phyloP scores from a whole-genome alignment of 2,797 vertebrate species.

The Tinamus major region DNA sequence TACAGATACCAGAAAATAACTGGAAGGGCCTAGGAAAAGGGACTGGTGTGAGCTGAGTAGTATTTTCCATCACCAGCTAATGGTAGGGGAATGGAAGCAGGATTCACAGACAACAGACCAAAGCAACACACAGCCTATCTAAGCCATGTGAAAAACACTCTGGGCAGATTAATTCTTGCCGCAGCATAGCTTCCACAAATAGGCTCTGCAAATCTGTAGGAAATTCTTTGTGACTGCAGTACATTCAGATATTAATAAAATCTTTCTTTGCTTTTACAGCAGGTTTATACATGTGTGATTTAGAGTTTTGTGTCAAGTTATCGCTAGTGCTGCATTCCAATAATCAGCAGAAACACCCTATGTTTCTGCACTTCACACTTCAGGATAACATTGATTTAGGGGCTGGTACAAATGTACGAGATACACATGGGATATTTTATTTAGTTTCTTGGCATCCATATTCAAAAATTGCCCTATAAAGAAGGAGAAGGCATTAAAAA shows the following conservation, averaged over 20 bases:
- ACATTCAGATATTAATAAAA: constrained; percentile 15
- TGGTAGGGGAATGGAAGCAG: background rate
- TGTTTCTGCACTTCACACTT: constrained; percentile 3
- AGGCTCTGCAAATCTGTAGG: background rate
- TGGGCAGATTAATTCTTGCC: background rate
- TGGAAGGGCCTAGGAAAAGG: background rate
- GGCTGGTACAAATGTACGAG: background rate
- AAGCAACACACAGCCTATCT: background rate
- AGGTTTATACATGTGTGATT: background rate
- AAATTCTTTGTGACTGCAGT: background rate
- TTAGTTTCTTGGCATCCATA: constrained; percentile 24
- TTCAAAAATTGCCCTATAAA: constrained; percentile 60
- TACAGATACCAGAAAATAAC: background rate
- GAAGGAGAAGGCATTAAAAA: constrained; percentile 37
- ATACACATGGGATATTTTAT: constrained; percentile 31
- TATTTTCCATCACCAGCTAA: background rate
- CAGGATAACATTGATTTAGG: constrained; percentile 50
- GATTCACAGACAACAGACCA: accelerated
- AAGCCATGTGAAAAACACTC: accelerated
- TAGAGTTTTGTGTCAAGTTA: background rate
- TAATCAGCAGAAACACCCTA: background rate
- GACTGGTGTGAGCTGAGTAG: background rate
- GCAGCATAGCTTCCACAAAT: background rate
- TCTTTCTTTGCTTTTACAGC: background rate
- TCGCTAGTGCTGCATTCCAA: background rate